phyloP scores from a whole-genome alignment of 1,140 invertebrate genomes.

The Anoplolepis gracilipes region DNA sequence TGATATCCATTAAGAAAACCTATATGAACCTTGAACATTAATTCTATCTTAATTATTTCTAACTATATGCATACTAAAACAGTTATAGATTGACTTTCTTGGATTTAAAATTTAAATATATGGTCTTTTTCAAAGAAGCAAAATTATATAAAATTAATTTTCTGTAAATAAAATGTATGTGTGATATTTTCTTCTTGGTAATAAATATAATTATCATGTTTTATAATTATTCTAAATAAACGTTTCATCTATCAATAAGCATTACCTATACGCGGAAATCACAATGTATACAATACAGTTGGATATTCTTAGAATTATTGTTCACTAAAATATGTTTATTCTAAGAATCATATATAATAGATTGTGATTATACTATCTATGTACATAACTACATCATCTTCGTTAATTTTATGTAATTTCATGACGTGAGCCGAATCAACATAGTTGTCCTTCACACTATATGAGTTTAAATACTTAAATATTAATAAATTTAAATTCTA shows the following conservation, averaged over 20 bases:
- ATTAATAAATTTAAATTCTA: too few relatives aligned
- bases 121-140: too few relatives aligned
- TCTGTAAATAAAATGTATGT: not conserved
- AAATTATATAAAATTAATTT: not conserved
- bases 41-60: conserved; percentile 14
- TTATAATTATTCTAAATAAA: conserved; percentile 28
- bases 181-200: not conserved
- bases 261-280: not conserved
- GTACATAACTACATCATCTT: too few relatives aligned
- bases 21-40: not conserved
- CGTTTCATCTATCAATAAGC: not conserved
- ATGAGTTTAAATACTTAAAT: too few relatives aligned
- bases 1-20: not conserved
- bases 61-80: not conserved
- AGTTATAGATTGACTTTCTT: too few relatives aligned
- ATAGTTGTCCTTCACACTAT: too few relatives aligned
- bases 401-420: too few relatives aligned
- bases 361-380: too few relatives aligned
- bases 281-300: not conserved
- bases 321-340: conserved; percentile 4
- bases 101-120: not conserved
- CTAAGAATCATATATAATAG: not conserved
- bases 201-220: not conserved
- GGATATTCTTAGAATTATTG: conserved; percentile 23
- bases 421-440: too few relatives aligned